Evolutionary conservation across 1,140 invertebrate genomes (phyloP).

Genomic region (Drosophila baimaii): DNA sequence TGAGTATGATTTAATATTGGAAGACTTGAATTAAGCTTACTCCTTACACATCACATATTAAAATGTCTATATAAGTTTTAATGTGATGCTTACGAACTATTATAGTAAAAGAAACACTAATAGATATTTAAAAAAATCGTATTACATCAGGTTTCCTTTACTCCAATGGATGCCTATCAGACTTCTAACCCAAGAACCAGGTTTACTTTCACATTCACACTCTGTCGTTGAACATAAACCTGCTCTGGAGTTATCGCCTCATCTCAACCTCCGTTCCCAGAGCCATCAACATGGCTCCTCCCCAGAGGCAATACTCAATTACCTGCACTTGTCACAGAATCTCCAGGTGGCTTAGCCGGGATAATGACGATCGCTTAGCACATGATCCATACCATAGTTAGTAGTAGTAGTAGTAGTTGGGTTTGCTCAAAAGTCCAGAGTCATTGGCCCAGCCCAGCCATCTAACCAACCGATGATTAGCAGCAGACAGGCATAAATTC

Average conservation of each 20-base stretch:
- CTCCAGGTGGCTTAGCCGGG: conserved; percentile 31
- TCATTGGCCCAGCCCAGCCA: conserved; percentile 17
- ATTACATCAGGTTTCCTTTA: too few species aligned
- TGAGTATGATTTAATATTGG: neutral
- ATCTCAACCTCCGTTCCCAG: conserved; percentile 27
- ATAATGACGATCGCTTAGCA: conserved; percentile 47
- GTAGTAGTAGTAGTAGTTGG: conserved; percentile 14
- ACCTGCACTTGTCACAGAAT: conserved; percentile 46
- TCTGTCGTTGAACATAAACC: conserved; percentile 18
- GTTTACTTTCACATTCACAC: conserved; percentile 35
- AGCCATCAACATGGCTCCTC: conserved; percentile 32
- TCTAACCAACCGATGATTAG: conserved; percentile 26
- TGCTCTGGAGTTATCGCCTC: conserved; percentile 22
- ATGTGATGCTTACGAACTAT: too few species aligned
- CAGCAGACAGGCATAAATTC: conserved; percentile 27
- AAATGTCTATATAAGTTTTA: too few species aligned
- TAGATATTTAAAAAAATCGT: neutral
- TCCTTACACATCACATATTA: neutral
- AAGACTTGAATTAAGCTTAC: neutral
- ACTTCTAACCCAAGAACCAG: neutral
- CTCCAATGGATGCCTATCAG: neutral
- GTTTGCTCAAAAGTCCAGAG: conserved; percentile 7
- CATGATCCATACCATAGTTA: conserved; percentile 37
- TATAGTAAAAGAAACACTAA: too few species aligned
- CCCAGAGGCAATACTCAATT: conserved; percentile 35